Percentiles rank a stretch among this genome's conserved stretches.
Evolutionary conservation across 1,140 invertebrate species (phyloP).

Genomic region (Mactra quadrangularis): DNA sequence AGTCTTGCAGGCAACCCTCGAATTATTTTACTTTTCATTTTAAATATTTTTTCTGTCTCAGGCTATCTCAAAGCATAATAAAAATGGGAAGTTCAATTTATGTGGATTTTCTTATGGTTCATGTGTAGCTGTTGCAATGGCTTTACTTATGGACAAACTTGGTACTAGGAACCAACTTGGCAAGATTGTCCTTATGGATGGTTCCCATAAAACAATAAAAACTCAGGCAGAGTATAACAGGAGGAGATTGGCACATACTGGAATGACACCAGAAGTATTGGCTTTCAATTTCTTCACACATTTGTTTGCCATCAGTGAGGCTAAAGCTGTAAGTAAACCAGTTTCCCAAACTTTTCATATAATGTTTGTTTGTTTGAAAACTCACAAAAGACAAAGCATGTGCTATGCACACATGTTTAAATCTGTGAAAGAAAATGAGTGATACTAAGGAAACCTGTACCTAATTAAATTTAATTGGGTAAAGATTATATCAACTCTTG

Average conservation of each 20-base stretch:
- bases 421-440: too few species aligned
- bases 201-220: constrained; percentile 94
- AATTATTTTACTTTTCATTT: too few species aligned
- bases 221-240: constrained; percentile 86
- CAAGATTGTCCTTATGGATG: constrained; percentile 92
- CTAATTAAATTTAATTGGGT: too few species aligned
- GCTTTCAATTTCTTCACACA: too few species aligned
- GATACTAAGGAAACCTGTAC: too few species aligned
- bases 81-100: constrained; percentile 91
- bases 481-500: too few species aligned
- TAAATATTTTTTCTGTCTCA: too few species aligned
- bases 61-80: constrained; percentile 26
- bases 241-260: constrained; percentile 77
- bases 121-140: constrained; percentile 96
- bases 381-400: too few species aligned
- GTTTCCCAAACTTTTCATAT: too few species aligned
- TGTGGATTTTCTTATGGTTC: constrained; percentile 98
- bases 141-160: constrained; percentile 87
- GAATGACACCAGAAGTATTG: constrained; percentile 46
- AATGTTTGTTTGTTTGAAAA: constrained; percentile 92
- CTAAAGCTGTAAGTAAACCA: constrained; percentile 86
- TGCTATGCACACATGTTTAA: too few species aligned
- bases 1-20: too few species aligned
- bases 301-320: constrained; percentile 66
- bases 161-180: constrained; percentile 67